Evolutionary conservation across 2,888 invertebrate species (phyloP).

Genomic region (Pogonocherus hispidulus): DNA sequence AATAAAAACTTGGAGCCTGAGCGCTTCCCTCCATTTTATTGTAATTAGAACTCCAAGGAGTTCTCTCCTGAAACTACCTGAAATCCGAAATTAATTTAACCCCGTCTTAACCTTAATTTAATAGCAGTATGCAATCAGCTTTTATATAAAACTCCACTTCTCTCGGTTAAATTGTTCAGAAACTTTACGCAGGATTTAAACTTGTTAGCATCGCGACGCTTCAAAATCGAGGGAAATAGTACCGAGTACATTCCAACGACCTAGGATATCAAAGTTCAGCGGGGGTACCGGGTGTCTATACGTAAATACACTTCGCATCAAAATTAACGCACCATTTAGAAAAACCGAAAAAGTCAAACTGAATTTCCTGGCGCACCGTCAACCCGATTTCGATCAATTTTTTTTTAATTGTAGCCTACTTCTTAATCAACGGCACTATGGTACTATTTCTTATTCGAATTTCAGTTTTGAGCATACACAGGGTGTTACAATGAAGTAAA

Average conservation of each 20-base stretch:
- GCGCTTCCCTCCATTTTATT: slow-evolving; percentile 53
- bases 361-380: too few species aligned
- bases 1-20: slow-evolving; percentile 47
- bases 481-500: too few species aligned
- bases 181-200: slow-evolving; percentile 57
- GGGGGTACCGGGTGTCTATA: too few species aligned
- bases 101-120: slow-evolving; percentile 61
- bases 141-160: slow-evolving; percentile 56
- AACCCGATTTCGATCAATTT: too few species aligned
- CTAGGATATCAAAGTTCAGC: not conserved
- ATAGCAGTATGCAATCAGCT: slow-evolving; percentile 59
- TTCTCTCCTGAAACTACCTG: slow-evolving; percentile 61
- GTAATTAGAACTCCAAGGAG: slow-evolving; percentile 61
- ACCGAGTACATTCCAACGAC: slow-evolving; percentile 41
- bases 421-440: too few species aligned
- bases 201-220: slow-evolving; percentile 54
- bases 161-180: slow-evolving; percentile 55
- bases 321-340: too few species aligned
- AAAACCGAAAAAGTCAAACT: too few species aligned
- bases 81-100: slow-evolving; percentile 63
- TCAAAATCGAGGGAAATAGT: slow-evolving; percentile 36
- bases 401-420: too few species aligned
- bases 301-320: too few species aligned
- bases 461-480: too few species aligned
- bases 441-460: too few species aligned